Evolutionary conservation across 2,113 vertebrate species (phyloP).

Genomic region (Podarcis muralis): DNA sequence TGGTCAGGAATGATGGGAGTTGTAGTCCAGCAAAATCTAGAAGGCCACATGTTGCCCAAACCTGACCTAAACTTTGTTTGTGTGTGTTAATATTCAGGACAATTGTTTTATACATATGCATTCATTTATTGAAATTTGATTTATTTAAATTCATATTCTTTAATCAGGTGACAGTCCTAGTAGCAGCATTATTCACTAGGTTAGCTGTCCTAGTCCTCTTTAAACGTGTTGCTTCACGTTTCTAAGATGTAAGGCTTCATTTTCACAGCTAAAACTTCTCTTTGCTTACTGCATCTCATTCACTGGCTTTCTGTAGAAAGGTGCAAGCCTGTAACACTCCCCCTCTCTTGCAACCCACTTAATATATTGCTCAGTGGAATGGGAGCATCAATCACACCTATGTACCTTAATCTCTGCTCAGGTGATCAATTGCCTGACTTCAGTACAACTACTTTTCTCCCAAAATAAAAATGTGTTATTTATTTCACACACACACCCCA

Average conservation of each 20-base stretch:
- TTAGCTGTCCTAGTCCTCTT: not conserved
- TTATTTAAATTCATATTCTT: not conserved
- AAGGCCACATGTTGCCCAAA: not conserved
- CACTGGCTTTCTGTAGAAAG: slow-evolving; percentile 17
- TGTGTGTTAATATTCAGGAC: not conserved
- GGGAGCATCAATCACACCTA: not conserved
- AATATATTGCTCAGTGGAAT: slow-evolving; percentile 11
- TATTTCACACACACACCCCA: not conserved
- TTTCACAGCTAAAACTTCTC: slow-evolving; percentile 41
- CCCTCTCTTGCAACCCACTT: not conserved
- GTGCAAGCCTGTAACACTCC: slow-evolving; percentile 25
- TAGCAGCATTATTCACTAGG: slow-evolving; percentile 15
- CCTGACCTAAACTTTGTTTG: not conserved
- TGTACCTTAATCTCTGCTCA: not conserved
- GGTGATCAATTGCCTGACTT: not conserved
- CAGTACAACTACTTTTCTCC: not conserved
- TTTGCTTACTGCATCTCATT: not conserved
- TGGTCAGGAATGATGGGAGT: not conserved
- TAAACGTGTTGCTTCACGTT: not conserved
- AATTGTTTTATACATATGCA: not conserved
- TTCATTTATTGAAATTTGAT: not conserved
- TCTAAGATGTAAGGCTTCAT: slow-evolving; percentile 33
- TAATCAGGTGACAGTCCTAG: not conserved
- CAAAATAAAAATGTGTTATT: rapidly evolving
- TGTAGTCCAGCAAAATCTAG: not conserved